phyloP scores from a whole-genome alignment of 2,797 vertebrate genomes.

The Cossypha caffra region DNA sequence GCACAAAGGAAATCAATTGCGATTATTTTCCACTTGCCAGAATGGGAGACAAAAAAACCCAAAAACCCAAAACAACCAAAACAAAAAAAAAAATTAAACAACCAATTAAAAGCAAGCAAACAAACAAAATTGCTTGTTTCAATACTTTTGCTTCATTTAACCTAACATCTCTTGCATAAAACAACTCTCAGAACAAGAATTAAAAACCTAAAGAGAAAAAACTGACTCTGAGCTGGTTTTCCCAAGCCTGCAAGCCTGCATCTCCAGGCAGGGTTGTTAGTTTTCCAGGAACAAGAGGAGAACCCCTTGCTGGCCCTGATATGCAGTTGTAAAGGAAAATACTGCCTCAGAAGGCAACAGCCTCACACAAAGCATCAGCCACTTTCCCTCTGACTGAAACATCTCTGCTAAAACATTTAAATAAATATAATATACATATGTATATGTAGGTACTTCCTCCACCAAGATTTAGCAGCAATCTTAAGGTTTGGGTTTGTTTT shows the following conservation, averaged over 20 bases:
- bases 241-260: background rate
- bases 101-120: background rate
- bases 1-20: background rate
- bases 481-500: background rate
- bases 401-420: background rate
- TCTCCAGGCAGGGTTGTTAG: background rate
- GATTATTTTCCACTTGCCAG: background rate
- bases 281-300: background rate
- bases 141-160: background rate
- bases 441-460: background rate
- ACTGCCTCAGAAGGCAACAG: background rate
- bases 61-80: background rate
- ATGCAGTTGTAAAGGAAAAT: background rate
- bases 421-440: background rate
- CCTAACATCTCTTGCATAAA: background rate
- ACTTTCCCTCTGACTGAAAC: background rate
- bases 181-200: background rate
- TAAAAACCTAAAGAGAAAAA: background rate
- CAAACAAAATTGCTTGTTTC: background rate
- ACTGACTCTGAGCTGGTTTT: background rate
- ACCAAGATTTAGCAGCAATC: background rate
- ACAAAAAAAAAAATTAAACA: background rate
- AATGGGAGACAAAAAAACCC: background rate
- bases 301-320: accelerated
- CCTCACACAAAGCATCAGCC: background rate